A percentile compares a stretch with the other conserved stretches of the same genome.
Evolutionary conservation across 2,797 vertebrate genomes (phyloP).

Genomic region (Babyrousa celebensis): DNA sequence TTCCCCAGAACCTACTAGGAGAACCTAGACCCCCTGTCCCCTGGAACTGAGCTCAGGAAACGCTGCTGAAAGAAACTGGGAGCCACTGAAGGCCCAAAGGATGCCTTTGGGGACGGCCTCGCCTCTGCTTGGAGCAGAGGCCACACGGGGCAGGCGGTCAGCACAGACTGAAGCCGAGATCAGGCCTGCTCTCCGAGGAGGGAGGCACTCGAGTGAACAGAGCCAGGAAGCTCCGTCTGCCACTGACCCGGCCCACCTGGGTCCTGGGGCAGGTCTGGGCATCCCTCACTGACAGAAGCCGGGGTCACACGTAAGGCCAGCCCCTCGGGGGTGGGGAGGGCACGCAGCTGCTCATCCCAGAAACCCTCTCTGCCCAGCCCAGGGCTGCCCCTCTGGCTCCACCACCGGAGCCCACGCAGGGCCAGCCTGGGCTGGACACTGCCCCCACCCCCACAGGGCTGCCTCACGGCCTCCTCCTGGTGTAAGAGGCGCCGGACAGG

Average conservation of each 20-base stretch:
- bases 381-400: background rate
- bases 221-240: background rate
- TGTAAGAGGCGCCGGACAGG: fast-evolving
- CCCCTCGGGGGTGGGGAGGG: background rate
- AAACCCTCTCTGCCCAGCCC: background rate
- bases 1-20: background rate
- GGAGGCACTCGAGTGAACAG: fast-evolving
- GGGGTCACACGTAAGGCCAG: background rate
- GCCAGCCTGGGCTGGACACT: background rate
- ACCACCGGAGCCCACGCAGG: background rate
- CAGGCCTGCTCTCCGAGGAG: fast-evolving
- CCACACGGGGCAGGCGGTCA: fast-evolving
- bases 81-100: background rate
- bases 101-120: fast-evolving
- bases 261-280: background rate
- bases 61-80: background rate
- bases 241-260: background rate
- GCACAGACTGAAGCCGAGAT: fast-evolving
- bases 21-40: background rate
- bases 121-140: background rate
- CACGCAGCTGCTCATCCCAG: background rate
- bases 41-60: background rate
- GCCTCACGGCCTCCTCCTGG: background rate
- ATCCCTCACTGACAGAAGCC: background rate
- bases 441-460: background rate